phyloP scores from a whole-genome alignment of 2,113 vertebrate species.

The Daphoenositta chrysoptera region DNA sequence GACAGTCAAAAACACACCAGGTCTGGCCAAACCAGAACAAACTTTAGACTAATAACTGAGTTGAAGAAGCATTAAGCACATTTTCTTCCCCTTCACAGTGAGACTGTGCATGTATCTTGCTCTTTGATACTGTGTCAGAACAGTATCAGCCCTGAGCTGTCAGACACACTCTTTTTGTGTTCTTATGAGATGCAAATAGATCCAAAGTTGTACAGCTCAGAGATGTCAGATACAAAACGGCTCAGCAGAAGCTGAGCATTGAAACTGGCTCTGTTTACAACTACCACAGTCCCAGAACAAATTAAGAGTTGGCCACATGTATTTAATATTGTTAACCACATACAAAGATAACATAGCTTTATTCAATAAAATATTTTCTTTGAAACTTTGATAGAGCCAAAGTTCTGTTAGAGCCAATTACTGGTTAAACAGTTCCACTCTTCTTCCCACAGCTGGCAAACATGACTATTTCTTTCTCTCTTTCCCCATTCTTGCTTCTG shows the following conservation, averaged over 20 bases:
- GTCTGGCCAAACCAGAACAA: not conserved
- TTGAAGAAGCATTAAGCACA: not conserved
- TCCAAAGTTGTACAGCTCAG: not conserved
- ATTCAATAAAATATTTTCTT: not conserved
- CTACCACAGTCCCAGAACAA: not conserved
- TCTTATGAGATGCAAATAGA: not conserved
- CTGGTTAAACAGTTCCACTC: not conserved
- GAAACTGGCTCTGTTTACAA: not conserved
- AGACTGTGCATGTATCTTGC: not conserved
- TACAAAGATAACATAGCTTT: not conserved
- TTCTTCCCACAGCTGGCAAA: not conserved
- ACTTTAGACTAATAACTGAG: not conserved
- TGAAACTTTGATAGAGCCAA: not conserved
- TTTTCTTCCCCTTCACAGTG: not conserved
- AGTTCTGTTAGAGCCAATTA: not conserved
- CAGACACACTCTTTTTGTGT: not conserved
- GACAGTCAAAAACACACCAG: not conserved
- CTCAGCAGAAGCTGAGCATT: not conserved
- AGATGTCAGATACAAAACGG: not conserved
- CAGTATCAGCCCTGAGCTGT: accelerated
- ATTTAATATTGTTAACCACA: not conserved
- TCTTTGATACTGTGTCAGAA: not conserved
- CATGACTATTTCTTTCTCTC: not conserved
- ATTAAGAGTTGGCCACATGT: not conserved
- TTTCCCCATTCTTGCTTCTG: not conserved